Percentiles rank a stretch among this genome's conserved stretches.
These are phyloP conservation scores for Stegodyphus dumicola DNA, from an alignment of 1,140 invertebrate genomes.

Conservation along the genomic window DNA sequence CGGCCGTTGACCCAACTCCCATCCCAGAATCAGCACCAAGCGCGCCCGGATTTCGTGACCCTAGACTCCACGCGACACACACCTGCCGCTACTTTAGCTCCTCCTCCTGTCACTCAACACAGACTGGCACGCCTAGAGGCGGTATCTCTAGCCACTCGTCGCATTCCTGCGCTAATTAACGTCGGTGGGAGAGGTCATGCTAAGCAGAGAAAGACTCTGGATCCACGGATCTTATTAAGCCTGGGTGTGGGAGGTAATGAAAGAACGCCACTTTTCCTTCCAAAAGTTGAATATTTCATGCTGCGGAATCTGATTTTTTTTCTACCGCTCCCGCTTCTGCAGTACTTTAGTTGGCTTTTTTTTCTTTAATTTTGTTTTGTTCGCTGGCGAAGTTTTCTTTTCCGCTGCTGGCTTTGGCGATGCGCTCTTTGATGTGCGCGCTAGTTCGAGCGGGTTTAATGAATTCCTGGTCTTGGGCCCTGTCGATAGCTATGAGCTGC, in stretches of 20 bases:
- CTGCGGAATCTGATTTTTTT: conserved; percentile 32
- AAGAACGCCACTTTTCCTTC: conserved; percentile 43
- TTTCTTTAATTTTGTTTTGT: conserved; percentile 42
- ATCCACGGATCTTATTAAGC: conserved; percentile 14
- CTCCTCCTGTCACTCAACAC: conserved; percentile 32
- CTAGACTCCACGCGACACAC: conserved; percentile 8
- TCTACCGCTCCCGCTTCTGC: conserved; percentile 9
- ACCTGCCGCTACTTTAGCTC: conserved; percentile 33
- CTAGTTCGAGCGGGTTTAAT: conserved; percentile 44
- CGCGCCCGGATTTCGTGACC: background rate
- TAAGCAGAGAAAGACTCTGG: conserved; percentile 43
- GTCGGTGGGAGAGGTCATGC: conserved; percentile 43
- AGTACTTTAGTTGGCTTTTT: conserved; percentile 35
- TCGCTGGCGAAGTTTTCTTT: conserved; percentile 39
- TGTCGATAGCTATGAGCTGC: conserved; percentile 25
- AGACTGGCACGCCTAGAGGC: conserved; percentile 6
- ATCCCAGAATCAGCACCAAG: background rate
- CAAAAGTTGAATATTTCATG: conserved; percentile 56
- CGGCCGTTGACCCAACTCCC: conserved; percentile 36
- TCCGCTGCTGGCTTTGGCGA: conserved; percentile 37
- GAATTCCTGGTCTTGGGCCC: conserved; percentile 32
- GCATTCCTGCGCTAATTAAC: conserved; percentile 24
- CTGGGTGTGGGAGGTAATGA: conserved; percentile 56
- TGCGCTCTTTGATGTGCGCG: conserved; percentile 35
- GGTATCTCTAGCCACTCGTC: conserved; percentile 10